Base-by-base conservation (phyloP, 2,113 vertebrate genomes). In the Blennius ocellaris region DNA sequence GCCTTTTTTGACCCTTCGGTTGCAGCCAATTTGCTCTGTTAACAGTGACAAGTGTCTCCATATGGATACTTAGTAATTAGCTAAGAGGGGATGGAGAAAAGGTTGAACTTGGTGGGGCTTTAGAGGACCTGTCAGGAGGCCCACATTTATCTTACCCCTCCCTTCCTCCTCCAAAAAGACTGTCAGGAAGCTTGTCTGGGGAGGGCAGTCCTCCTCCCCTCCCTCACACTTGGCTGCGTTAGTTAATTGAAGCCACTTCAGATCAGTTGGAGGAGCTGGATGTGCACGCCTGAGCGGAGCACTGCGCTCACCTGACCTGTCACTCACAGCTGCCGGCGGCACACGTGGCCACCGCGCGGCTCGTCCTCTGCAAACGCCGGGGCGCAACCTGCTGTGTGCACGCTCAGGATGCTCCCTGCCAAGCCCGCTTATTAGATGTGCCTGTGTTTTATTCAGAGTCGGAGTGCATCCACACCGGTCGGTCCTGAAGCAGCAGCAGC, bases 161-260 rank as follows among this genome's bases (percentile, higher is more conserved):
- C 41, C 40, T 16, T 11, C 44, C 5, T 1, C 38, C 44, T 37
- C 15, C 3, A 43, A 43, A 43, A 43, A 43, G 17, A 9, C 80
- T 82, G 87, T 83, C 83, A 85, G 43, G 56, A 83, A 37, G 55
- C 81, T 66, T 63, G 80, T 83, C 54, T 71, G 15, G 44, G 21
- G 21, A 30, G 50, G 49, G 30, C 62, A 16, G 7, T 44, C 56
- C 66, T 69, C 78, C 74, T 45, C 82, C 64, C 79, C 79, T 65
- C 63, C 65, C 86, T 88, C 70, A 85, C 85, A 88, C 90, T 88
- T 49, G 54, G 59, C 80, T 90, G 87, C 89, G 81, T 75, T 68
- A 83, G 77, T 87, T 91, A 91, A 92, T 90, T 90, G 83, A 90
- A 88, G 82, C 79, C 84, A 84, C 84, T 83, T 79, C 79, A 87